phyloP scores from a whole-genome alignment of 64 coral and sea anemone genomes.

The Actinia tenebrosa region DNA sequence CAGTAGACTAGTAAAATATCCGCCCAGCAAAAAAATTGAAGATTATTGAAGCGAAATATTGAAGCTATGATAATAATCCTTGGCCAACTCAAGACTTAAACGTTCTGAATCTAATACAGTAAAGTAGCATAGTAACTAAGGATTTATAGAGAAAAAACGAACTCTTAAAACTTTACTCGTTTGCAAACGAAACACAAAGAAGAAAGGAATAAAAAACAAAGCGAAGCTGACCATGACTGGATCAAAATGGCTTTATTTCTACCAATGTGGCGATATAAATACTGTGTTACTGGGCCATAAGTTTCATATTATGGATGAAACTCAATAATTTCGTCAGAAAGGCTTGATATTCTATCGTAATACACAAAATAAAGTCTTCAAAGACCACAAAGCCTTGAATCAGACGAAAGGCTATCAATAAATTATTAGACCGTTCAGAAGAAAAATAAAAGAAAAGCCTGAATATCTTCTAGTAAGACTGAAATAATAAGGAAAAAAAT shows the following conservation, averaged over 20 bases:
- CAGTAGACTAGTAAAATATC: not conserved
- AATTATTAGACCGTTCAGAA: constrained; percentile 6
- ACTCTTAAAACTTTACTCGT: not conserved
- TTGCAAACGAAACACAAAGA: not conserved
- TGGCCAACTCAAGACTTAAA: not conserved
- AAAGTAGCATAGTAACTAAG: not conserved
- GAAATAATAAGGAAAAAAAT: not conserved
- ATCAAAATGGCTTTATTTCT: not conserved
- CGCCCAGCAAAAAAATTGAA: not conserved
- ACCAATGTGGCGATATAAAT: not conserved
- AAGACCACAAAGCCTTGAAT: constrained; percentile 2
- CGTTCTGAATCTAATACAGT: not conserved
- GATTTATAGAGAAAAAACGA: not conserved
- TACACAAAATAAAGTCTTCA: constrained; percentile 9
- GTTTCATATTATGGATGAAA: constrained; percentile 1
- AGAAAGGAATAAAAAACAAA: not conserved
- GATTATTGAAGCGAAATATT: not conserved
- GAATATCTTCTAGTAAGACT: not conserved
- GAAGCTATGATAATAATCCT: not conserved
- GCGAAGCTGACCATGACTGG: not conserved
- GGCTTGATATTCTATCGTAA: constrained; percentile 5
- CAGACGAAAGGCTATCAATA: constrained; percentile 26
- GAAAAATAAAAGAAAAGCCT: not conserved
- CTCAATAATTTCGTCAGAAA: not conserved
- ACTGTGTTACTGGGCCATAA: not conserved